Evolutionary conservation across 2,797 vertebrate genomes (phyloP).

Genomic region (Dermochelys coriacea): DNA sequence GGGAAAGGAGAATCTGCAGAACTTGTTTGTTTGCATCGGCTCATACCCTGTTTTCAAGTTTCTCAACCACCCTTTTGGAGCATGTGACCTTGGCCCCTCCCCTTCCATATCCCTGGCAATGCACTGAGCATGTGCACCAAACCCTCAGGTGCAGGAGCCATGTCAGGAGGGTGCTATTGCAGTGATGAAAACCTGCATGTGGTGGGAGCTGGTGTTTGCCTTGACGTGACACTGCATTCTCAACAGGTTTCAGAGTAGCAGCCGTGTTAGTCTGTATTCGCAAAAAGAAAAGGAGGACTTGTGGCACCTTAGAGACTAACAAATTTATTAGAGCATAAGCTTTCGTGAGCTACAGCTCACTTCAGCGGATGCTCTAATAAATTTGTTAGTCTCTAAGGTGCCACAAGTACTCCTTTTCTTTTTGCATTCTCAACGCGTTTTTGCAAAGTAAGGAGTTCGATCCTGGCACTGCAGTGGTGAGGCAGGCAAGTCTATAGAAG

Average conservation of each 20-base stretch:
- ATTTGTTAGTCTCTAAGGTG: too few relatives aligned
- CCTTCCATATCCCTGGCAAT: constrained; percentile 64
- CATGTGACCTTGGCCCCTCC: constrained; percentile 57
- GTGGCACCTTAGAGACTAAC: too few relatives aligned
- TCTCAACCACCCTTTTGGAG: constrained; percentile 50
- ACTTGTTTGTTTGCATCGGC: constrained; percentile 72
- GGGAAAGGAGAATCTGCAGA: constrained; percentile 60
- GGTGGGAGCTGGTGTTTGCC: neutral
- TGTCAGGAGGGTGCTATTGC: neutral
- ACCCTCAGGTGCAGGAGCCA: neutral
- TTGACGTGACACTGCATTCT: neutral
- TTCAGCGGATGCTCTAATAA: too few relatives aligned
- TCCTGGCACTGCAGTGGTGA: neutral
- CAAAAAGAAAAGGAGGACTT: too few relatives aligned
- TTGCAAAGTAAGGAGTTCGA: constrained; percentile 12
- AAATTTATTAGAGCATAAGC: too few relatives aligned
- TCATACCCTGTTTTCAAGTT: constrained; percentile 59
- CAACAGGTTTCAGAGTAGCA: too few relatives aligned
- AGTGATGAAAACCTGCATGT: neutral
- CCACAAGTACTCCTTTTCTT: too few relatives aligned
- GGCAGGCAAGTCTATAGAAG: constrained; percentile 16
- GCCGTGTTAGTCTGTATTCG: too few relatives aligned
- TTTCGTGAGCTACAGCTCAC: too few relatives aligned
- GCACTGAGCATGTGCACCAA: constrained; percentile 2
- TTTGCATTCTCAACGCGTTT: neutral